Evolutionary conservation across 2,113 vertebrate genomes (phyloP).

Genomic region (Notothenia rossii): DNA sequence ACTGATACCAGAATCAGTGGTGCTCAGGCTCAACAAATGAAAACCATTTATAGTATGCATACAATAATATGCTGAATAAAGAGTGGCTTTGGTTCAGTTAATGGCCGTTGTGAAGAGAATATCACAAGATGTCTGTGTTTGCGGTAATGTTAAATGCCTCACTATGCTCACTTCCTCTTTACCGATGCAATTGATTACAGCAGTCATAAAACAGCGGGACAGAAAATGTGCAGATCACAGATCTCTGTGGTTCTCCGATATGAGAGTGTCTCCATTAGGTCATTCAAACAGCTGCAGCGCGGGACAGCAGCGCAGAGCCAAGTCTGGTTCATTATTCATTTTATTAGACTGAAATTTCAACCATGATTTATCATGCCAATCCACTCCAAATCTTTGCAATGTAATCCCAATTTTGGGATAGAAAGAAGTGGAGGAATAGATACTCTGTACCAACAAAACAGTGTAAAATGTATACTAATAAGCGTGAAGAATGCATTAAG

Average conservation of each 20-base stretch:
- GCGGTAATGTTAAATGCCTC: conserved; percentile 19
- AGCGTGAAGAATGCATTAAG: no score
- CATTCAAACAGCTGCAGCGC: conserved; percentile 47
- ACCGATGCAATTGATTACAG: conserved; percentile 36
- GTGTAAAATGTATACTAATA: background rate
- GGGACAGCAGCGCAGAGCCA: conserved; percentile 16
- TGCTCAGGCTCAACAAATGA: conserved; percentile 7
- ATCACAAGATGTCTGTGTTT: conserved; percentile 5
- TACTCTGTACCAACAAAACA: background rate
- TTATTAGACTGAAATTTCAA: conserved; percentile 18
- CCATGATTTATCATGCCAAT: conserved; percentile 16
- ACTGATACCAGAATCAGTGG: conserved; percentile 4
- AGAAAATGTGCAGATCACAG: conserved; percentile 46
- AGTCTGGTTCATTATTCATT: conserved; percentile 23
- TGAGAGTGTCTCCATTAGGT: conserved; percentile 46
- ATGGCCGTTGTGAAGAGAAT: background rate
- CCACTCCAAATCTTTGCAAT: background rate
- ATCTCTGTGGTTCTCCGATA: conserved; percentile 45
- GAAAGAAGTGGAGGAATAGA: background rate
- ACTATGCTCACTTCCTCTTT: conserved; percentile 42
- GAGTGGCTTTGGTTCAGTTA: background rate
- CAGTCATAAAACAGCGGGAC: conserved; percentile 39
- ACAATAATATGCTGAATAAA: background rate
- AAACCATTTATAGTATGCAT: background rate
- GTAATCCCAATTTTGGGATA: background rate